Base-by-base conservation (phyloP, 2,888 invertebrate species). In the Merodon equestris region DNA sequence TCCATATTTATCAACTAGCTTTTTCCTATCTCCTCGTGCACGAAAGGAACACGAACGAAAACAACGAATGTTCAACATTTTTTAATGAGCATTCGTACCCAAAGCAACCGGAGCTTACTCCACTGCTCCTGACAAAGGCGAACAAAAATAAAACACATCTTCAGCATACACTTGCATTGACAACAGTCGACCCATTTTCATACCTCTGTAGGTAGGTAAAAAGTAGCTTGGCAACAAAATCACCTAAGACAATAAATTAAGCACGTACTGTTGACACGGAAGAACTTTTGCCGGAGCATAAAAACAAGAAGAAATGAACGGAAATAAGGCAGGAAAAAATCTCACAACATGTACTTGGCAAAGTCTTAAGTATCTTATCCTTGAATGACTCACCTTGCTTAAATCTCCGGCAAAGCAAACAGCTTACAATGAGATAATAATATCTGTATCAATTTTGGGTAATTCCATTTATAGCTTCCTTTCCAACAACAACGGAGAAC, bases 241-340 rank as follows among this genome's bases (percentile, higher is more conserved):
- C 47, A 53, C 38, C 63, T 10, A 75, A 63, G 63, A 63, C 68
- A 63, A 61, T 51, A 61, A 76, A 72, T 76, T 66, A 66, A 44
- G 40, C 72, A 72, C 72, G 64, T 71, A 64, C 60, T 76, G 75
- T 70, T 76, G 64, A 66, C 58, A 70, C 38, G 53, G 18, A 60
- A 58, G 48, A 71, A 61, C 66, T 76, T 76, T 51, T 7, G 12
- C 19, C 27, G 27, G 27, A 27, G 27, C 27, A 27, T 7, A 27
- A 27, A 27, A 4, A 7, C 27, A 27, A 27, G 27, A 27, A 4
- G 27, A 27, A 27, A 48, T 14, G n/a, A 34, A 67, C 50, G 13
- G 53, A 9, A 42, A 54, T 3, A 34, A 18, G 19, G 9, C 3
- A 40, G 12, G 40, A 40, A 40, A 40, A 3, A 47, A 53, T 15